A percentile compares a stretch with the other conserved stretches of the same genome.
These are phyloP conservation scores for Sphenopsis melanotis DNA, from an alignment of 2,797 vertebrate species.

Conservation along the genomic window DNA sequence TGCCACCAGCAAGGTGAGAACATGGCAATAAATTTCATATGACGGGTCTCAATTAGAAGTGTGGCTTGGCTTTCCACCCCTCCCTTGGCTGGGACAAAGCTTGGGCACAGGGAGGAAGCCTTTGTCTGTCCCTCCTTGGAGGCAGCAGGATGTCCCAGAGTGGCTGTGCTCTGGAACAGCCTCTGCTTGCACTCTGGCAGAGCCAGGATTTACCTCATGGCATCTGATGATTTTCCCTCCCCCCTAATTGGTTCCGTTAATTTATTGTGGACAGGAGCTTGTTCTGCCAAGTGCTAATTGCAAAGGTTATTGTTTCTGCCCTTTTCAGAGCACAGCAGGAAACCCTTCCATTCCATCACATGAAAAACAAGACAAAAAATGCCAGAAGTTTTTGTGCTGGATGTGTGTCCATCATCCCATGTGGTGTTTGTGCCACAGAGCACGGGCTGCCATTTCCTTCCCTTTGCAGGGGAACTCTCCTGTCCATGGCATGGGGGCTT, in stretches of 20 bases:
- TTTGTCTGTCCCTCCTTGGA: neutral
- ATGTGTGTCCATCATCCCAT: neutral
- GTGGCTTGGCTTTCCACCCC: neutral
- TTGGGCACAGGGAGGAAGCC: neutral
- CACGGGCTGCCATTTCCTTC: neutral
- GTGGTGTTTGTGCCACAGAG: fast-evolving
- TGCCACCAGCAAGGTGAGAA: neutral
- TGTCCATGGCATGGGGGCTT: neutral
- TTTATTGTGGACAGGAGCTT: conserved; percentile 30
- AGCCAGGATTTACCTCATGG: neutral
- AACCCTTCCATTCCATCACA: neutral
- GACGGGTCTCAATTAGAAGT: neutral
- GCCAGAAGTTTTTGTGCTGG: neutral
- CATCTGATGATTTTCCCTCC: neutral
- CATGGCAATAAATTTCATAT: neutral
- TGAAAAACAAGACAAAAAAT: neutral
- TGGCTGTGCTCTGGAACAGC: neutral
- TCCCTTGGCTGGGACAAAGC: neutral
- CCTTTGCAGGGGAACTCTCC: neutral
- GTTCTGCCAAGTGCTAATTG: conserved; percentile 60
- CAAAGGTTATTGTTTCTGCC: conserved; percentile 53
- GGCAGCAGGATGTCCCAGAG: neutral
- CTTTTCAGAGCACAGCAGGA: conserved; percentile 39
- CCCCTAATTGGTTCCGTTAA: conserved; percentile 19
- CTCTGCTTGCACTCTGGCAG: neutral